Conservation (phyloP, 1,140 invertebrate species). For the Fopius arisanus region DNA sequence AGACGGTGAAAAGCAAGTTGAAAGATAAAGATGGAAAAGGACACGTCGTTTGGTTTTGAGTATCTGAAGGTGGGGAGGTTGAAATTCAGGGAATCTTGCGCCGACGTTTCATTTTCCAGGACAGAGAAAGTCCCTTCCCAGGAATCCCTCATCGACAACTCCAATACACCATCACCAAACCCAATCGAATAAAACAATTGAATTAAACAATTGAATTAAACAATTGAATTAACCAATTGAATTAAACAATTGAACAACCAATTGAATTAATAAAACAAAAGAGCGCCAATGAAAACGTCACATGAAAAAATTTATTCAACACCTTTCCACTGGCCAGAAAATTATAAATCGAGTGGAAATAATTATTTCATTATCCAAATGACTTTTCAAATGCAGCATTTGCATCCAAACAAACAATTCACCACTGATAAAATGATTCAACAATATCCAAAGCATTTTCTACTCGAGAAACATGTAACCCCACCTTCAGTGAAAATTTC, state of each 20-base stretch:
- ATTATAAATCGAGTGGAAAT: too few relatives aligned
- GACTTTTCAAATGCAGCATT: too few relatives aligned
- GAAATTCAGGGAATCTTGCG: constrained; percentile 36
- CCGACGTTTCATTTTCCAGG: constrained; percentile 39
- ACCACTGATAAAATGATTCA: too few relatives aligned
- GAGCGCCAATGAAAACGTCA: neutral
- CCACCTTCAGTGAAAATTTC: too few relatives aligned
- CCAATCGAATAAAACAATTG: neutral
- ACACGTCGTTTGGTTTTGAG: neutral
- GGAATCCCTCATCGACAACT: constrained; percentile 11
- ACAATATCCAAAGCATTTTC: too few relatives aligned
- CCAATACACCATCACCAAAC: neutral
- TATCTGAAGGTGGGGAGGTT: constrained; percentile 22
- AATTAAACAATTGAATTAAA: neutral
- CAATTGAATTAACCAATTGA: too few relatives aligned
- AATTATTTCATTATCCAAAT: too few relatives aligned
- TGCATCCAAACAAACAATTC: too few relatives aligned
- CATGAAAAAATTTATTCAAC: too few relatives aligned
- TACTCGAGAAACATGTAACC: too few relatives aligned
- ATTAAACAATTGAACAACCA: too few relatives aligned
- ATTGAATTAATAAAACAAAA: neutral
- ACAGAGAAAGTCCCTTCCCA: constrained; percentile 39
- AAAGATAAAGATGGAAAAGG: neutral
- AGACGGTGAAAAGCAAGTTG: neutral
- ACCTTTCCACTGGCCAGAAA: too few relatives aligned